Conservation (phyloP, 2,797 vertebrate genomes). For the Geotrypetes seraphini region DNA sequence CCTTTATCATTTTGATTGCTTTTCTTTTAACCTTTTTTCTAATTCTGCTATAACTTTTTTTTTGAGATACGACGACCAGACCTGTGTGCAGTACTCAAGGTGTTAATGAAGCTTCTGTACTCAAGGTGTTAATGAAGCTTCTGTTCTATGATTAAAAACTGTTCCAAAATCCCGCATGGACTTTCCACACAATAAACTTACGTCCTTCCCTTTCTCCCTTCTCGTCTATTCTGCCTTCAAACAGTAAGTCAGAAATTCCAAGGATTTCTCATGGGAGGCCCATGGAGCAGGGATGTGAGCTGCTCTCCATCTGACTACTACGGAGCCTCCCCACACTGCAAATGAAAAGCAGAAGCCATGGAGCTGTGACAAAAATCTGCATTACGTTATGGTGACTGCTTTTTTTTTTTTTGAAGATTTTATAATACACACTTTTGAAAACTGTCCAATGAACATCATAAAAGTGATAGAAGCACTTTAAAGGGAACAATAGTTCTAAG, state of each 20-base stretch:
- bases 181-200: accelerated
- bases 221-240: too few species aligned
- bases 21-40: too few species aligned
- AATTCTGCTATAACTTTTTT: too few species aligned
- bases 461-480: slow-evolving; percentile 51
- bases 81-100: too few species aligned
- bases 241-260: slow-evolving; percentile 44
- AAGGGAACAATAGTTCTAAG: slow-evolving; percentile 38
- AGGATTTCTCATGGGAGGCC: slow-evolving; percentile 38
- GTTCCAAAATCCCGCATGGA: not conserved
- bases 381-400: slow-evolving; percentile 66
- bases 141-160: not conserved
- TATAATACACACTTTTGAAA: slow-evolving; percentile 67
- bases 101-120: too few species aligned
- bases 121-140: not conserved
- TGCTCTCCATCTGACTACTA: slow-evolving; percentile 42
- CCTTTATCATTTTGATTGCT: too few species aligned
- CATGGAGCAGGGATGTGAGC: slow-evolving; percentile 21
- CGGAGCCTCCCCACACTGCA: slow-evolving; percentile 51
- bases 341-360: slow-evolving; percentile 80
- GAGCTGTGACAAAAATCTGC: slow-evolving; percentile 83
- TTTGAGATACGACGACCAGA: too few species aligned
- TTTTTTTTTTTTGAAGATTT: slow-evolving; percentile 63
- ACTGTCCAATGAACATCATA: slow-evolving; percentile 74
- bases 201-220: too few species aligned